A percentile compares a stretch with the other conserved stretches of the same genome.
Evolutionary conservation across 2,113 vertebrate species (phyloP).

Genomic region (Prolemur simus): DNA sequence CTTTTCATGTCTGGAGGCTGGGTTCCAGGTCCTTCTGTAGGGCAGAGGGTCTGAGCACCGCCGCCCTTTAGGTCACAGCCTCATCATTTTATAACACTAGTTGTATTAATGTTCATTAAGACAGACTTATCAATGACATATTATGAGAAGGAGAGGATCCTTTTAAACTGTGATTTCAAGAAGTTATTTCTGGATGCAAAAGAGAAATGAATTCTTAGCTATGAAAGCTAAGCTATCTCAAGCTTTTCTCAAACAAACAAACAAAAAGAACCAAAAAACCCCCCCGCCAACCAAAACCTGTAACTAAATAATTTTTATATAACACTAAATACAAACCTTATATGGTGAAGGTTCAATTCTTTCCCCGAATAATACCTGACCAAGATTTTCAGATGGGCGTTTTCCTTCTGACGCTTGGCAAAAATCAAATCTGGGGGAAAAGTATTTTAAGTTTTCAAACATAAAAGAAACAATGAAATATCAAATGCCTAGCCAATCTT

Average conservation of each 20-base stretch:
- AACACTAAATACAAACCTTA: slow-evolving; percentile 88
- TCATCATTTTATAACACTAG: neutral
- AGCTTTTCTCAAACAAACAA: neutral
- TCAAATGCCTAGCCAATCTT: neutral
- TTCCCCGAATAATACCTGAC: slow-evolving; percentile 98
- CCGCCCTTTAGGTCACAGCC: neutral
- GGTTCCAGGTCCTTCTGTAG: neutral
- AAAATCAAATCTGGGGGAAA: slow-evolving; percentile 93
- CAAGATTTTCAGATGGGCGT: slow-evolving; percentile 98
- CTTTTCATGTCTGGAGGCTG: neutral
- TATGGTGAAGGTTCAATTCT: slow-evolving; percentile 98
- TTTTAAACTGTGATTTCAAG: neutral
- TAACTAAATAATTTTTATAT: slow-evolving; percentile 11
- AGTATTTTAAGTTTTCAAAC: slow-evolving; percentile 61
- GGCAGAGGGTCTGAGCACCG: neutral
- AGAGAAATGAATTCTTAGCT: slow-evolving; percentile 17
- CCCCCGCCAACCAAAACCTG: neutral
- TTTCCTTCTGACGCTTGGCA: slow-evolving; percentile 92
- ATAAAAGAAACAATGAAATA: neutral
- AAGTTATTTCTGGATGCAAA: neutral
- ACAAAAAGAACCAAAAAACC: too few species aligned
- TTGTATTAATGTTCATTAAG: neutral
- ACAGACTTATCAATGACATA: neutral
- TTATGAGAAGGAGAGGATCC: neutral
- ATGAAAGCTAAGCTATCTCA: neutral